Evolutionary conservation across 2,888 invertebrate genomes (phyloP).

Genomic region (Toxonevra muliebris): DNA sequence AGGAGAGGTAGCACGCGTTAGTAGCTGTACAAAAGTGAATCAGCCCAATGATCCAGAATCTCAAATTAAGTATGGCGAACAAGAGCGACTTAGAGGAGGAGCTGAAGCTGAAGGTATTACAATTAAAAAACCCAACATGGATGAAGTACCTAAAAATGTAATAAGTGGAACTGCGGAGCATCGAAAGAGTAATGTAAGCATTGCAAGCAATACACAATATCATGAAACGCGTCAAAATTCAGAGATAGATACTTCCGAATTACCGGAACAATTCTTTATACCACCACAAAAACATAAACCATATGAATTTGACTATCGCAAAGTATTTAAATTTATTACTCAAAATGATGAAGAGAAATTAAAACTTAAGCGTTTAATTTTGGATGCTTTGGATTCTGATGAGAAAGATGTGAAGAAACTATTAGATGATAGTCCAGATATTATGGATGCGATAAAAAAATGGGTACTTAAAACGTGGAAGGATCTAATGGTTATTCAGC

Average conservation of each 20-base stretch:
- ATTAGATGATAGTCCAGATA: constrained; percentile 23
- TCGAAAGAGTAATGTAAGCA: too few relatives aligned
- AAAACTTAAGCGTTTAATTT: constrained; percentile 10
- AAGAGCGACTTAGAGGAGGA: neutral
- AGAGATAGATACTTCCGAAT: too few relatives aligned
- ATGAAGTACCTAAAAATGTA: neutral
- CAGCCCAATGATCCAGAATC: too few relatives aligned
- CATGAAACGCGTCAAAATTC: too few relatives aligned
- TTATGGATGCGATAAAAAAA: constrained; percentile 4
- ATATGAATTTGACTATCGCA: constrained; percentile 46
- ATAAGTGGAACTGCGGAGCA: too few relatives aligned
- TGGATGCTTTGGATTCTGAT: constrained; percentile 22
- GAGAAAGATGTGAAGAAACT: constrained; percentile 37
- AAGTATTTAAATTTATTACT: constrained; percentile 44
- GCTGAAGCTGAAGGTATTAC: neutral
- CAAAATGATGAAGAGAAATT: neutral
- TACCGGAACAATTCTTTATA: constrained; percentile 41
- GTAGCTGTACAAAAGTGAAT: too few relatives aligned
- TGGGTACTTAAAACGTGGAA: constrained; percentile 15
- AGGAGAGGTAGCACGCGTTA: too few relatives aligned
- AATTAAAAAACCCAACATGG: neutral
- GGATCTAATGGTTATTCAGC: constrained; percentile 25
- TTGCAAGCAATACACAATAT: neutral
- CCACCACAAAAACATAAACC: constrained; percentile 40
- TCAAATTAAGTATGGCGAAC: too few relatives aligned